These are phyloP conservation scores for Danaus chrysippus DNA, from an alignment of 2,888 invertebrate species.

Conservation along the genomic window DNA sequence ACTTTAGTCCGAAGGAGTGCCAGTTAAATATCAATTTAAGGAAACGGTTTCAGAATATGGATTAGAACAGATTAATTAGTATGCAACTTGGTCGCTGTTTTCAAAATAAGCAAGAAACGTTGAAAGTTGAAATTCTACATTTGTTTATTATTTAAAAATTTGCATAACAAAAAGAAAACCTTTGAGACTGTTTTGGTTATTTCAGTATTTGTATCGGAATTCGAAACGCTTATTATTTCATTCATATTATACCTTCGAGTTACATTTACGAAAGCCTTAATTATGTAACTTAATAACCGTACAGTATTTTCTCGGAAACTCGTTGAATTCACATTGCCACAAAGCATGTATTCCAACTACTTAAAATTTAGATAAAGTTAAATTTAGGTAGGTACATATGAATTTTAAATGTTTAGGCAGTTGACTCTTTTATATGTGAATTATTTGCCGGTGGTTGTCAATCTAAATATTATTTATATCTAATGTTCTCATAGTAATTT, in stretches of 20 bases:
- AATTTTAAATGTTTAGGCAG: too few relatives aligned
- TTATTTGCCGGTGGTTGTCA: too few relatives aligned
- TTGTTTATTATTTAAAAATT: conserved; percentile 27
- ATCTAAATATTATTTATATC: neutral
- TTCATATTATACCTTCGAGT: conserved; percentile 9
- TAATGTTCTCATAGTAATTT: neutral
- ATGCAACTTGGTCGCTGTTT: conserved; percentile 41
- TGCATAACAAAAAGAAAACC: conserved; percentile 23
- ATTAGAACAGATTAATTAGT: conserved; percentile 37
- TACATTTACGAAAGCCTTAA: neutral
- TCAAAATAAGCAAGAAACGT: conserved; percentile 35
- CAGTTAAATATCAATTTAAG: conserved; percentile 23
- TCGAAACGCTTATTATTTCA: conserved; percentile 9
- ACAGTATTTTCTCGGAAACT: neutral
- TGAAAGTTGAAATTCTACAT: conserved; percentile 38
- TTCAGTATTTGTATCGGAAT: conserved; percentile 7
- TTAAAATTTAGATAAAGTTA: too few relatives aligned
- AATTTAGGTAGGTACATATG: too few relatives aligned
- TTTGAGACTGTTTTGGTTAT: conserved; percentile 11
- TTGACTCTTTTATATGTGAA: too few relatives aligned
- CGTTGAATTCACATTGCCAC: neutral
- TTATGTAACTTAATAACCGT: neutral
- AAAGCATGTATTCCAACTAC: too few relatives aligned
- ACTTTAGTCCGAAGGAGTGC: conserved; percentile 18
- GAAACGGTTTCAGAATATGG: conserved; percentile 33